Base-by-base conservation (phyloP, 2,888 invertebrate species). In the Dorcus hopei region DNA sequence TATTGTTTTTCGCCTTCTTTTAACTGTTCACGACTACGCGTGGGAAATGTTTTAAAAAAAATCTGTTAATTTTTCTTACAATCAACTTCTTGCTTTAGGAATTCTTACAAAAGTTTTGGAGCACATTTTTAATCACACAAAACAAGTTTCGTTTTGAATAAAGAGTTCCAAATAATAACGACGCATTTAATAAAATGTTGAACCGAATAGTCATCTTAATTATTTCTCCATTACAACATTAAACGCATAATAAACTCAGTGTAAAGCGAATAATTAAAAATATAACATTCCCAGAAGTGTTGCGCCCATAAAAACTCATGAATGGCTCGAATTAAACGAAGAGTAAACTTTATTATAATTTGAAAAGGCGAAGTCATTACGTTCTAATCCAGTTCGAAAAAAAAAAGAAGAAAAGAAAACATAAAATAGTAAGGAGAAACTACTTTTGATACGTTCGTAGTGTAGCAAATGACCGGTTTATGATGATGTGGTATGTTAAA, bases 401-500 rank as follows among this genome's bases (percentile, higher is more conserved):
- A 47, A 9, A 43, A 45, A 11, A n/a, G 1, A 6, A 47, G 4
- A 43, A 45, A 33, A 33, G 26, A 33, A 7, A 33, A 33, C 26
- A 33, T 33, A 33, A 33, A 33, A 33, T 33, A 33, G 26, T 33
- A 33, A 33, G 26, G 26, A 33, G 26, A 33, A 33, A 50, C 51
- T 50, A 50, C 50, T 56, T 56, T 56, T 50, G 56, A 56, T 56
- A 56, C 42, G 42, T 43, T 50, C 56, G 41, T 23, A 42, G 41
- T 39, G 47, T 16, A 16, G 11, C 9, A 9, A 23, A 9, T 16
- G 45, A 45, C 45, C 45, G 45, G 45, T 45, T 45, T 45, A 45
- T 45, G 9, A 11, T 14, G 45, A 19, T 19, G 14, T 23, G 6
- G 45, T 23, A 38, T 23, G 47, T 54, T 59, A 72, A 72, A 72